Evolutionary conservation across 1,140 invertebrate species (phyloP).

Genomic region (Acromyrmex echinatior): DNA sequence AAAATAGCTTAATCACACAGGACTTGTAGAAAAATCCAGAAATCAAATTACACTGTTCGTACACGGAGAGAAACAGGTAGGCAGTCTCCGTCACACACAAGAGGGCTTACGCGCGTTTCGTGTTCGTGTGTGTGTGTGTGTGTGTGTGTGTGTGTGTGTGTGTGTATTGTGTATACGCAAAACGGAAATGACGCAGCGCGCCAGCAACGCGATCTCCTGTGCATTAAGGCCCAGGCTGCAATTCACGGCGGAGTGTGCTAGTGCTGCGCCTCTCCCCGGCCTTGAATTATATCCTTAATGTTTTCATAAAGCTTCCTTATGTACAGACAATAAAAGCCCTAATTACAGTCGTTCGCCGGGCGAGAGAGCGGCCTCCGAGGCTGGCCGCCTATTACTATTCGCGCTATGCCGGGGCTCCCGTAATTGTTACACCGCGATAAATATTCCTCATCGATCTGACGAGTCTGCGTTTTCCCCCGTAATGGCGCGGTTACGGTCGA

Average conservation of each 20-base stretch:
- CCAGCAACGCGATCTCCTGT: slow-evolving; percentile 44
- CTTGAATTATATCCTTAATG: slow-evolving; percentile 81
- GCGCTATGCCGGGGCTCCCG: slow-evolving; percentile 72
- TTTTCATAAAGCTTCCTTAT: slow-evolving; percentile 82
- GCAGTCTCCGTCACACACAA: background rate
- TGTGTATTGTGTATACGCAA: slow-evolving; percentile 19
- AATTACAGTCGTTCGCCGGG: slow-evolving; percentile 76
- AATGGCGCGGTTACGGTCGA: slow-evolving; percentile 76
- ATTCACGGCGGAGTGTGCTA: slow-evolving; percentile 52
- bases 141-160: background rate
- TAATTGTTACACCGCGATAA: slow-evolving; percentile 79
- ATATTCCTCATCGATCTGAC: slow-evolving; percentile 80
- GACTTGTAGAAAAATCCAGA: slow-evolving; percentile 47
- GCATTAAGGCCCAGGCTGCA: slow-evolving; percentile 65
- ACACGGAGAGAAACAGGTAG: slow-evolving; percentile 22
- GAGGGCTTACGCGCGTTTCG: slow-evolving; percentile 9
- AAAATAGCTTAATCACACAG: slow-evolving; percentile 74
- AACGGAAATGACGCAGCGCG: slow-evolving; percentile 81
- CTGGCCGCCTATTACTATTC: slow-evolving; percentile 78
- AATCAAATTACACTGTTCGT: slow-evolving; percentile 70
- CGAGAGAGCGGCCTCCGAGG: slow-evolving; percentile 43
- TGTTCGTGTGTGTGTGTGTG: background rate
- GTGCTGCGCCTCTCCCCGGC: slow-evolving; percentile 58
- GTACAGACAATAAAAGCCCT: slow-evolving; percentile 81
- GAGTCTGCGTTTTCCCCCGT: slow-evolving; percentile 76